These are phyloP conservation scores for Nebria brevicollis DNA, from an alignment of 2,888 invertebrate genomes.

Conservation along the genomic window DNA sequence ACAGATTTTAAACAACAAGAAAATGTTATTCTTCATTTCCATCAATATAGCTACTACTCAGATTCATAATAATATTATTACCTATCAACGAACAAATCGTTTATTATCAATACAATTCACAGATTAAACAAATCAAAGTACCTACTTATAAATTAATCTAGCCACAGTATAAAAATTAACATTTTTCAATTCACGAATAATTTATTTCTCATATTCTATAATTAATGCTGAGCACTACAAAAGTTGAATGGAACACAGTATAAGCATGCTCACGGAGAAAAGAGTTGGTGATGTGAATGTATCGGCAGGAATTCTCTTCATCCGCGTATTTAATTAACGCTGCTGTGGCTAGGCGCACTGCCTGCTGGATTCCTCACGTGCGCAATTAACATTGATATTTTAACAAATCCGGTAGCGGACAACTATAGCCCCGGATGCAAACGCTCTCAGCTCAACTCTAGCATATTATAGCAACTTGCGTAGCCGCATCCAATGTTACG, in stretches of 20 bases:
- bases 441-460: neutral
- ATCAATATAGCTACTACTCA: too few species aligned
- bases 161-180: too few species aligned
- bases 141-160: too few species aligned
- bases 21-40: too few species aligned
- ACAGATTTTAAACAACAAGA: neutral
- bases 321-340: constrained; percentile 19
- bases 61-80: too few species aligned
- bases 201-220: too few species aligned
- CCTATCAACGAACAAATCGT: too few species aligned
- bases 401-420: neutral
- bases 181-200: too few species aligned
- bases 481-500: neutral
- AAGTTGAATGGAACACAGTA: neutral
- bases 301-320: constrained; percentile 12
- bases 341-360: neutral
- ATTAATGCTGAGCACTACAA: neutral
- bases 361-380: constrained; percentile 14
- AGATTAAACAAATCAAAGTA: too few species aligned
- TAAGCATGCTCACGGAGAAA: neutral
- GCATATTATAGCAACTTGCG: neutral
- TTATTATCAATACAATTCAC: too few species aligned
- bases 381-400: constrained; percentile 23
- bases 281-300: neutral
- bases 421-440: constrained; percentile 16